Base-by-base conservation (phyloP, 2,113 vertebrate species). In the Bubalus kerabau region DNA sequence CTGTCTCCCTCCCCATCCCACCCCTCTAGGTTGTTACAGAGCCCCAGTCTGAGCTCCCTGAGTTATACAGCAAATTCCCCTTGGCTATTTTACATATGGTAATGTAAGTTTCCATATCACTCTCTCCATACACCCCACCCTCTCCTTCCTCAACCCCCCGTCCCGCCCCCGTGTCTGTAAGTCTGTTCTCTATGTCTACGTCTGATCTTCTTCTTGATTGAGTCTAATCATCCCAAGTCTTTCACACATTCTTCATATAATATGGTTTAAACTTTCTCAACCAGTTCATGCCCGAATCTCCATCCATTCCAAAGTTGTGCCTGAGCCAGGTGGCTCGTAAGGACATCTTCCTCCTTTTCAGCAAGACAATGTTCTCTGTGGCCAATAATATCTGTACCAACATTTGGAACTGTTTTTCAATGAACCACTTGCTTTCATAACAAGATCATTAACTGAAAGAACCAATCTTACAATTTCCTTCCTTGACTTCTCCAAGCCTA, bases 81-180 rank as follows among this genome's bases (percentile, higher is more conserved):
- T 14, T 1, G 6, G 71, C 36, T 43, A 43, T 43, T 76, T 36
- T 7, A 43, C 12, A 43, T 4, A 26, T 7, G 12, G 23, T 43
- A 43, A 43, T 43, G 40, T 26, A 26, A 43, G 36, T 76, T 43
- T 43, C 71, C 71, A 76, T 14, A 10, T 43, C 9, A 76, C 36
- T 43, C 23, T 76, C 71, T 76, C 71, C 40, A 76, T 43, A 43
- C 23, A 76, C 2, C 40, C 40, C 71, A 43, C 40, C 71, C 40
- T 43, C 71, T 76, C 40, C 71, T 76, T 76, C 40, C 23, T 76
- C 67, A 23, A 24, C 10, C 10, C 71, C 71, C 12, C 3, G 3
- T 43, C 40, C 71, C 1, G 6, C 40, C 40, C 71, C 6, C 0
- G 0, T 40, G 36, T 74, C 36, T 2, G 0, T 23, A 23, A 40